Evolutionary conservation across 2,797 vertebrate genomes (phyloP), one percentile per base, ranked within the genome.

Genomic region (Lophotriccus pileatus): DNA sequence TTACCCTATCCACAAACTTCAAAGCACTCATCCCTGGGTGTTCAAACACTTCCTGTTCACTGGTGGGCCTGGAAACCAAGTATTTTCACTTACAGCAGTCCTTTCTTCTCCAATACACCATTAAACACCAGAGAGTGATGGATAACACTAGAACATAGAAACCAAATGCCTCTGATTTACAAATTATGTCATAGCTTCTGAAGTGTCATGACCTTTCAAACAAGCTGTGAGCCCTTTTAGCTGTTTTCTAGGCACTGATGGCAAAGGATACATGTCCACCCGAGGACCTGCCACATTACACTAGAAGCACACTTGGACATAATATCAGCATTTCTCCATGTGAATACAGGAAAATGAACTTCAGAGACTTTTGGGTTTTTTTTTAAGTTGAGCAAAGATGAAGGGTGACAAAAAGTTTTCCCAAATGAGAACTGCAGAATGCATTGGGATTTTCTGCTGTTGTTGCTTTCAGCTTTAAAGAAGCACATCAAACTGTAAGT

Each of bases 271-370:
- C 2, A 4, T 18, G 18, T 62, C 34, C 0, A 5, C 19, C 41
- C 58, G 8, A 7, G 30, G 32, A 84, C 37, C 6, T 56, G 44
- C 8, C 34, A 63, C 5, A 5, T 43, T 43, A 55, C 9, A 58
- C 17, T 47, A 23, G 66, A 16, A 52, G 21, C 25, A 49, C 7
- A 8, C 39, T 62, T 87, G 16, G 30, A 69, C 1, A 5, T 7
- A 63, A 0, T 12, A 67, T 10, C 49, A 68, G 20, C 0, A 0
- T 44, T 58, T 83, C 21, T 69, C 18, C 22, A 28, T 1, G 6
- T 37, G 28, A 41, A 21, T 43, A 49, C 14, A 76, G 32, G 17
- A 75, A 79, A 58, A 63, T 20, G 4, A 68, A 64, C 6, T 44
- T 64, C 63, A 75, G 49, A 60, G 15, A 60, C 17, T 39, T 59